phyloP scores from a whole-genome alignment of 2,797 vertebrate genomes.

The Schizopygopsis pylzovi region DNA sequence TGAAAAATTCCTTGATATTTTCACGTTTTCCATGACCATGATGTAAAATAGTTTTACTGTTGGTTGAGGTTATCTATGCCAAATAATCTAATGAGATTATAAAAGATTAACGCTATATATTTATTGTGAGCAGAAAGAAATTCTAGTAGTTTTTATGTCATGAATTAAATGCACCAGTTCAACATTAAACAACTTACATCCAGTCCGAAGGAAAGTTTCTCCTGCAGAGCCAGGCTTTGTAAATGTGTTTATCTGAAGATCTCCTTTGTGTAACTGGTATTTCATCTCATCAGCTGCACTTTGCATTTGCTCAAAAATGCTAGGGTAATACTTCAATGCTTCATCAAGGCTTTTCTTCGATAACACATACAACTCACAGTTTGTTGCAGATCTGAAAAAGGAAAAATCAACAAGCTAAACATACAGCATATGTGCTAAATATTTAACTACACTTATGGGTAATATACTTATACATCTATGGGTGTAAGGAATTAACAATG shows the following conservation, averaged over 20 bases:
- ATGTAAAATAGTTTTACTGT: not conserved
- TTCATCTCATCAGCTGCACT: slow-evolving; percentile 9
- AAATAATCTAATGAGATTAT: not conserved
- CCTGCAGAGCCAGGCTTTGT: not conserved
- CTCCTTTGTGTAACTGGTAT: not conserved
- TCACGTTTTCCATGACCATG: not conserved
- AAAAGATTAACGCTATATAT: not conserved
- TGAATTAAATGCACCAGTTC: not conserved
- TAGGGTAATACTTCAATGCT: slow-evolving; percentile 46
- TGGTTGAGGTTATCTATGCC: not conserved
- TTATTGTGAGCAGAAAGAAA: not conserved
- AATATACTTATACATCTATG: not conserved
- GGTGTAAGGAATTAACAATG: not conserved
- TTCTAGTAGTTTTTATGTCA: not conserved
- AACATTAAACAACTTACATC: slow-evolving; percentile 44
- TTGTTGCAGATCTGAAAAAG: slow-evolving; percentile 52
- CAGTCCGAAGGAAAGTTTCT: not conserved
- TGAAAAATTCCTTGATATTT: not conserved
- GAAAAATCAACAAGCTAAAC: not conserved
- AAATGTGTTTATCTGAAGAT: not conserved
- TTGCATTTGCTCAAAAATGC: slow-evolving; percentile 42
- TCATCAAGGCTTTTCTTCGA: slow-evolving; percentile 52
- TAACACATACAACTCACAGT: slow-evolving; percentile 53
- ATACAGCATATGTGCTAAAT: not conserved
- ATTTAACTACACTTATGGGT: not conserved